phyloP scores from a whole-genome alignment of 2,888 invertebrate genomes.

The Myopa testacea region DNA sequence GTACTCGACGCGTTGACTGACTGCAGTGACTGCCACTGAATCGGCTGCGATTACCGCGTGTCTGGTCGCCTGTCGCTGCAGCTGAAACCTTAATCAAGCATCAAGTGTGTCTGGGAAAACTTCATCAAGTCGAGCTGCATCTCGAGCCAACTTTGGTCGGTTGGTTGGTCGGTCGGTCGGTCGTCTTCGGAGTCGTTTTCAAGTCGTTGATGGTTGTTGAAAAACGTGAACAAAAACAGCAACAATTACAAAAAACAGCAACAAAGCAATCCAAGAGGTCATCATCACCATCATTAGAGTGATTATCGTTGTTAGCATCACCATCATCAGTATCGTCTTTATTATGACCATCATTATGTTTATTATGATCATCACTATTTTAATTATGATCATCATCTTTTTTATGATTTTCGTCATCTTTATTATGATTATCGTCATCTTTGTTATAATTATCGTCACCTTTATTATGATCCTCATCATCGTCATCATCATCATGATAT shows the following conservation, averaged over 20 bases:
- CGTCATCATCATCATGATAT: too few species aligned
- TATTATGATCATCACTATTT: background rate
- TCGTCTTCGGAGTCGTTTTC: background rate
- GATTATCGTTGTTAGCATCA: background rate
- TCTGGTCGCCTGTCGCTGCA: slow-evolving; percentile 22
- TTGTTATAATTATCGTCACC: background rate
- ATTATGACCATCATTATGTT: background rate
- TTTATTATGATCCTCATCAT: too few species aligned
- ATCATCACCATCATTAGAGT: slow-evolving; percentile 7
- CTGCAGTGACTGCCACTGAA: slow-evolving; percentile 11
- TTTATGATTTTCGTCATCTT: too few species aligned
- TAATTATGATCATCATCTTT: background rate
- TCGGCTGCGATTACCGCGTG: slow-evolving; percentile 32
- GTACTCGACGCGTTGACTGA: background rate
- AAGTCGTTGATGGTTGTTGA: background rate
- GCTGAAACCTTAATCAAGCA: slow-evolving; percentile 46
- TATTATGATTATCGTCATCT: too few species aligned
- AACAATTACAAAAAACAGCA: background rate
- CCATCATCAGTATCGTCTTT: too few species aligned
- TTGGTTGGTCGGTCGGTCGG: background rate
- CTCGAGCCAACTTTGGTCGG: background rate
- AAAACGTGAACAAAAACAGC: background rate
- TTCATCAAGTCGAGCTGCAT: slow-evolving; percentile 22
- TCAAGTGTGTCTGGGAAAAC: slow-evolving; percentile 44
- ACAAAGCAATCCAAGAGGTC: slow-evolving; percentile 24